Conservation (phyloP, 2,888 invertebrate genomes). For the Cheiracanthium punctorium region DNA sequence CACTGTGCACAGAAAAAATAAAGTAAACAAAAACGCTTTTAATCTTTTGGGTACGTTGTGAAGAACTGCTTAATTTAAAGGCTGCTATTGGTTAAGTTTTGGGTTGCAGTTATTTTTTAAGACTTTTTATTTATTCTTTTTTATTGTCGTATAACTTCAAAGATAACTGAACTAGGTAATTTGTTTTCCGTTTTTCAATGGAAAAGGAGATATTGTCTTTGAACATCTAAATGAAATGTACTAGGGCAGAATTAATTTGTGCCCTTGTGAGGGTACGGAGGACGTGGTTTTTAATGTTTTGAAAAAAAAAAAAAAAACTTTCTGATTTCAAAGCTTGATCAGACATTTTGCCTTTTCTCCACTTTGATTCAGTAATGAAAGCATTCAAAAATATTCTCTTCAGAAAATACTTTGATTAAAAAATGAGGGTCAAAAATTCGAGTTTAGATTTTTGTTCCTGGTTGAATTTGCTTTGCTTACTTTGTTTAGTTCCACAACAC, state of each 20-base stretch:
- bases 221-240: slow-evolving; percentile 36
- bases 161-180: slow-evolving; percentile 47
- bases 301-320: neutral
- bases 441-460: too few relatives aligned
- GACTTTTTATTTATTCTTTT: slow-evolving; percentile 9
- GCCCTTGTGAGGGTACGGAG: slow-evolving; percentile 19
- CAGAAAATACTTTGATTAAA: too few relatives aligned
- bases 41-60: slow-evolving; percentile 40
- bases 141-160: slow-evolving; percentile 21
- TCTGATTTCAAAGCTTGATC: neutral
- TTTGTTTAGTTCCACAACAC: too few relatives aligned
- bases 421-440: too few relatives aligned
- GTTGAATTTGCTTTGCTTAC: too few relatives aligned
- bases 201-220: slow-evolving; percentile 24
- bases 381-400: too few relatives aligned
- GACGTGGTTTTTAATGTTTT: neutral
- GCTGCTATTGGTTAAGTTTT: slow-evolving; percentile 40
- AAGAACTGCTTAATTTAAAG: slow-evolving; percentile 60
- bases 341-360: too few relatives aligned
- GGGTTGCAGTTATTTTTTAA: slow-evolving; percentile 13
- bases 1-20: slow-evolving; percentile 23
- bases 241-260: slow-evolving; percentile 28
- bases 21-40: slow-evolving; percentile 36
- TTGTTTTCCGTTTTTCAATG: slow-evolving; percentile 46
- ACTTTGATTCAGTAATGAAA: too few relatives aligned